Conservation (phyloP, 1,140 invertebrate species). For the Lepidurus apus region DNA sequence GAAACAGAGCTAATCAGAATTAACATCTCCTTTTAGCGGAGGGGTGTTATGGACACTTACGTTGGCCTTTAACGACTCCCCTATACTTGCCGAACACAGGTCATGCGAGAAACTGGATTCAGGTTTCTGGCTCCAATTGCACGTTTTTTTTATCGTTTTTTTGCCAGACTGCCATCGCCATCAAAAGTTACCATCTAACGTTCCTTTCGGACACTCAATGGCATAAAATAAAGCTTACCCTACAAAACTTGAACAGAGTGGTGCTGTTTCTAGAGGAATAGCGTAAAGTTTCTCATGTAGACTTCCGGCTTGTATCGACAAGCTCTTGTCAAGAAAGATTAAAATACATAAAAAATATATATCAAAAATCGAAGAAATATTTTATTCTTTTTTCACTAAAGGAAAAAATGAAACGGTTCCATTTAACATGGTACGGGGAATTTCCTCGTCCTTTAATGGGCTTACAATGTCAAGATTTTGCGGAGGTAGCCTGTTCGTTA, state of each 20-base stretch:
- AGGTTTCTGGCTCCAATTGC: background rate
- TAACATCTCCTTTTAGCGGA: conserved; percentile 14
- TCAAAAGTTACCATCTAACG: background rate
- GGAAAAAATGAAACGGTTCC: background rate
- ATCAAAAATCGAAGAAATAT: background rate
- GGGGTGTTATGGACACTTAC: conserved; percentile 10
- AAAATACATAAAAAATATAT: background rate
- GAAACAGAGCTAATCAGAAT: conserved; percentile 18
- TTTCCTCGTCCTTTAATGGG: no score
- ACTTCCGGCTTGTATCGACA: background rate
- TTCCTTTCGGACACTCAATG: background rate
- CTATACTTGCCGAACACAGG: background rate
- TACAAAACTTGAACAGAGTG: background rate
- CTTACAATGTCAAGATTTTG: no score
- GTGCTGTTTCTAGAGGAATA: conserved; percentile 2
- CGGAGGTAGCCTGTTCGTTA: no score
- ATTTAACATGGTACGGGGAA: background rate
- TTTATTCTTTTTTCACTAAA: background rate
- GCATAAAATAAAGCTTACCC: background rate
- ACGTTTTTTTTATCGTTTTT: background rate
- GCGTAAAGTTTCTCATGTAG: background rate
- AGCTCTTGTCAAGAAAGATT: background rate
- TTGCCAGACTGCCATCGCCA: background rate
- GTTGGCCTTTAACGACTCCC: background rate
- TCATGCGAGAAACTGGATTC: background rate